Conservation (phyloP, 2,797 vertebrate species). For the Eulemur coronatus region DNA sequence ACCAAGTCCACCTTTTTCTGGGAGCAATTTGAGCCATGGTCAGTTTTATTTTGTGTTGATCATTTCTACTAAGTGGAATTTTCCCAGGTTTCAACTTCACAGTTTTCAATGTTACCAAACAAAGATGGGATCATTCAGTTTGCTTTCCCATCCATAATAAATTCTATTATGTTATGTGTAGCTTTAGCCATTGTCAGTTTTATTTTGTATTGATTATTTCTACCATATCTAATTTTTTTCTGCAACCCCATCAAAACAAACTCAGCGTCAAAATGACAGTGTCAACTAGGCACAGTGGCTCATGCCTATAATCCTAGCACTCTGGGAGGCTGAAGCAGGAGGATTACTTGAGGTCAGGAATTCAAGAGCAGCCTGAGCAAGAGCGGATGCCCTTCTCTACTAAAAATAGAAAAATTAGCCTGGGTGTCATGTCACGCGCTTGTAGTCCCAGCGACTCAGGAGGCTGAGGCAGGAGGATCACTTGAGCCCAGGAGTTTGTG, state of each 20-base stretch:
- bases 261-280: not conserved
- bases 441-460: no score
- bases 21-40: constrained; percentile 13
- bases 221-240: constrained; percentile 41
- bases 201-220: constrained; percentile 57
- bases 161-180: constrained; percentile 22
- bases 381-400: not conserved
- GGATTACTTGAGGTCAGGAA: not conserved
- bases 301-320: not conserved
- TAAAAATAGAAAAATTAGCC: not conserved
- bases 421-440: not conserved
- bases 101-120: constrained; percentile 11
- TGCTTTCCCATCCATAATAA: constrained; percentile 63
- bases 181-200: constrained; percentile 48
- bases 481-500: no score
- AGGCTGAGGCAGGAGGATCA: no score
- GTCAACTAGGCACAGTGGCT: not conserved
- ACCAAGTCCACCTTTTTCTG: constrained; percentile 39
- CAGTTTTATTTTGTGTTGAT: constrained; percentile 57
- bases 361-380: not conserved
- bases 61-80: constrained; percentile 48
- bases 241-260: constrained; percentile 50
- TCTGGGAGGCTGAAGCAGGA: not conserved
- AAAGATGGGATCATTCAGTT: constrained; percentile 48
- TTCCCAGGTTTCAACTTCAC: constrained; percentile 44